phyloP scores from a whole-genome alignment of 2,113 vertebrate species.

The Glaucomys volans region DNA sequence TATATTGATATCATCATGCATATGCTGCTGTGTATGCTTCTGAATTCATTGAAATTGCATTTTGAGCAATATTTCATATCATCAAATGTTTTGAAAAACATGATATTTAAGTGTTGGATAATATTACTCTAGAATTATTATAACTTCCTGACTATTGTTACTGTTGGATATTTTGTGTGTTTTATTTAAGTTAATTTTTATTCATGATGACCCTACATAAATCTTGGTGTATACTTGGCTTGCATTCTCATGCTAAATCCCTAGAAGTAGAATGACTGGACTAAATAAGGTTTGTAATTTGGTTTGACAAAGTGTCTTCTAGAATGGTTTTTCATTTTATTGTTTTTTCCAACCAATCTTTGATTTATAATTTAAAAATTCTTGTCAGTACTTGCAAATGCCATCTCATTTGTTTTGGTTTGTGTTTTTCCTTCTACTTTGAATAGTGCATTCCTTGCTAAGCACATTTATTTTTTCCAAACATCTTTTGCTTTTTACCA shows the following conservation, averaged over 20 bases:
- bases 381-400: not conserved
- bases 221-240: not conserved
- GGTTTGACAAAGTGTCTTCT: slow-evolving; percentile 37
- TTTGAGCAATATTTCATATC: not conserved
- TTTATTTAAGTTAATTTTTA: slow-evolving; percentile 1
- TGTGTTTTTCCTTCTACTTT: not conserved
- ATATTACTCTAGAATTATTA: not conserved
- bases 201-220: not conserved
- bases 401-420: not conserved
- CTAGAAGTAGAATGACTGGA: not conserved
- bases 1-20: not conserved
- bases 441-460: slow-evolving; percentile 5
- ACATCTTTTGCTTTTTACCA: not conserved
- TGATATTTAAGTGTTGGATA: not conserved
- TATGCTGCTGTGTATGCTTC: not conserved
- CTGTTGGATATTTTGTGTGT: not conserved
- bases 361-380: not conserved
- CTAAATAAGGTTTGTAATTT: not conserved
- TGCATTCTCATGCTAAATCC: not conserved
- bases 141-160: not conserved
- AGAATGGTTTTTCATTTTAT: not conserved
- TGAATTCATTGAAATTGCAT: not conserved
- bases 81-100: not conserved
- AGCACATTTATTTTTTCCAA: slow-evolving; percentile 1
- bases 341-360: not conserved